These are phyloP conservation scores for Odontophorus gujanensis DNA, from an alignment of 2,113 vertebrate genomes.

Conservation along the genomic window DNA sequence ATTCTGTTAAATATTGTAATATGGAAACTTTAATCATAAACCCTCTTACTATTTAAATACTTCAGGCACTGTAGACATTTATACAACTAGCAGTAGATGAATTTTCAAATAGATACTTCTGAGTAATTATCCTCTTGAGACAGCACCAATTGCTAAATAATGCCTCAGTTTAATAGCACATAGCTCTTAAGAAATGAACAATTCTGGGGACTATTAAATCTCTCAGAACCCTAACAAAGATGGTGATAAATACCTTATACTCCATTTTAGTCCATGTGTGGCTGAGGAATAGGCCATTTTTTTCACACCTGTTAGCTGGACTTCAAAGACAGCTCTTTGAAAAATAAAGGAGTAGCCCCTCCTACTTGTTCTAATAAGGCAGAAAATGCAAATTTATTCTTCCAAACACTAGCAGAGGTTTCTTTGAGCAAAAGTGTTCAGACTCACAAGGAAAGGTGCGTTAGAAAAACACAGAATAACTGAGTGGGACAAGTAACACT, in stretches of 20 bases:
- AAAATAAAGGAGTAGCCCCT: neutral
- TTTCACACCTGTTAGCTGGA: constrained; percentile 26
- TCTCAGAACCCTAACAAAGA: constrained; percentile 50
- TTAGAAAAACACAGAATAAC: constrained; percentile 9
- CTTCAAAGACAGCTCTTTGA: constrained; percentile 10
- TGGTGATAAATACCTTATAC: constrained; percentile 59
- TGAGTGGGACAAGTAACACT: neutral
- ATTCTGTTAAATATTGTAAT: constrained; percentile 61
- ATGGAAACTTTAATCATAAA: constrained; percentile 43
- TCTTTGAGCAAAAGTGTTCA: neutral
- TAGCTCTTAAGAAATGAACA: constrained; percentile 66
- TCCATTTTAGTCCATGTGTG: neutral
- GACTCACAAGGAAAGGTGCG: neutral
- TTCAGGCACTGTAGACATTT: constrained; percentile 64
- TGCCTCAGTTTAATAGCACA: constrained; percentile 63
- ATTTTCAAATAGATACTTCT: constrained; percentile 72
- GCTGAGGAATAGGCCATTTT: constrained; percentile 21
- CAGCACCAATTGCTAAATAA: constrained; percentile 60
- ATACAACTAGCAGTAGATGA: constrained; percentile 61
- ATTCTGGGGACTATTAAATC: constrained; percentile 61
- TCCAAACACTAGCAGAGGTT: constrained; percentile 1
- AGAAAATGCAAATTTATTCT: neutral
- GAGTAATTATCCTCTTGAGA: constrained; percentile 69
- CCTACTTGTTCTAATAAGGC: neutral
- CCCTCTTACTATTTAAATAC: constrained; percentile 52